These are phyloP conservation scores for Trachemys scripta DNA, from an alignment of 2,113 vertebrate species.

Conservation along the genomic window DNA sequence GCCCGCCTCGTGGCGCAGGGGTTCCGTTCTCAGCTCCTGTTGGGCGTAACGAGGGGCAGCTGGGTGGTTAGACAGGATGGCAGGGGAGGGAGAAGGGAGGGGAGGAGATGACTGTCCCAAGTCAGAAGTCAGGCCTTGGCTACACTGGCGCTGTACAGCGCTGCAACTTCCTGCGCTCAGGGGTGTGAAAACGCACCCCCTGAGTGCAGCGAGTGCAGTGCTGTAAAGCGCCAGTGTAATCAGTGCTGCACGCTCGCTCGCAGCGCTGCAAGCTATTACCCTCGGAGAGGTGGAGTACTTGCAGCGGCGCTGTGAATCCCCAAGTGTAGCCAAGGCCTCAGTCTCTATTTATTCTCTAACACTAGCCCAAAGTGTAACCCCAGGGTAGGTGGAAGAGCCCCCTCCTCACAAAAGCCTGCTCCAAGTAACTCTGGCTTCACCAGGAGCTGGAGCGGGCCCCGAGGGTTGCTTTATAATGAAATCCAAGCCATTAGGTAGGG, in stretches of 20 bases:
- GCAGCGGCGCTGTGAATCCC: too few relatives aligned
- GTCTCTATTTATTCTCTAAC: not conserved
- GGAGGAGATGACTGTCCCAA: not conserved
- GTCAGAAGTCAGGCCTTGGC: fast-evolving
- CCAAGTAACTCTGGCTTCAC: not conserved
- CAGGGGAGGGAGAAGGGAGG: not conserved
- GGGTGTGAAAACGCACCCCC: too few relatives aligned
- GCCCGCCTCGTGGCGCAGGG: not conserved
- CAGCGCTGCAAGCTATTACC: too few relatives aligned
- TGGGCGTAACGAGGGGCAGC: not conserved
- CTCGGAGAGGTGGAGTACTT: too few relatives aligned
- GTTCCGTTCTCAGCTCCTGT: not conserved
- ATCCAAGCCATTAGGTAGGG: not conserved
- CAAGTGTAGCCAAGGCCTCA: too few relatives aligned
- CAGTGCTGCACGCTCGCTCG: too few relatives aligned
- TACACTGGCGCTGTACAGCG: too few relatives aligned
- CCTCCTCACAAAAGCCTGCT: not conserved
- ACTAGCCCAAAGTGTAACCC: not conserved
- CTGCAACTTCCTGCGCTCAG: too few relatives aligned
- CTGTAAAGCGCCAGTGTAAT: too few relatives aligned
- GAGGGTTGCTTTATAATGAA: not conserved
- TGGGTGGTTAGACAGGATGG: not conserved
- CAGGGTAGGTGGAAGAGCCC: not conserved
- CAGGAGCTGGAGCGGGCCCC: too few relatives aligned
- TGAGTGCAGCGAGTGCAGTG: too few relatives aligned